These are phyloP conservation scores for Calephelis virginiensis DNA, from an alignment of 1,140 invertebrate species.

Conservation along the genomic window DNA sequence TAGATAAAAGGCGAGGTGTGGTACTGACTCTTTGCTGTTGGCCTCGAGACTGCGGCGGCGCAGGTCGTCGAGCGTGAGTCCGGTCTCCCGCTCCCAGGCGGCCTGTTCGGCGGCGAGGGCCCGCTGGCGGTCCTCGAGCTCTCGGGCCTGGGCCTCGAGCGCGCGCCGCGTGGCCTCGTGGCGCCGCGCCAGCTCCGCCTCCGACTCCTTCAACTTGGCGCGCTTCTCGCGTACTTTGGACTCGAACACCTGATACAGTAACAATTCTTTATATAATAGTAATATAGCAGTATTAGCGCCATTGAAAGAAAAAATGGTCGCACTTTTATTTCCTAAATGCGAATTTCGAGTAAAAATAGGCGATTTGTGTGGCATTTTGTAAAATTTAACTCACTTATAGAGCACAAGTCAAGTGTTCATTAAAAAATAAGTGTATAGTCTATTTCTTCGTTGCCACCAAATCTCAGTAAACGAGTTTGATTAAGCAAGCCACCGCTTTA, in stretches of 20 bases:
- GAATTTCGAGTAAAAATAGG: too few relatives aligned
- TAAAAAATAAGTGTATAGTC: too few relatives aligned
- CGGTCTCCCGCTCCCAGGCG: slow-evolving; percentile 93
- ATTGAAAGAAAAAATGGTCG: too few relatives aligned
- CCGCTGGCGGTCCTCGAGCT: slow-evolving; percentile 93
- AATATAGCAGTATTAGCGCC: too few relatives aligned
- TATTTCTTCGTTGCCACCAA: too few relatives aligned
- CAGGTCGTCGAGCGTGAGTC: slow-evolving; percentile 91
- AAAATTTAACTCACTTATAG: too few relatives aligned
- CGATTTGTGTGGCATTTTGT: too few relatives aligned
- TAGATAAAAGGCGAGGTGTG: background rate
- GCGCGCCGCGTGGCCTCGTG: slow-evolving; percentile 82
- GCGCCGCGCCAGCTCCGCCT: slow-evolving; percentile 86
- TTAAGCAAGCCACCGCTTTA: too few relatives aligned
- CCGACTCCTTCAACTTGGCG: slow-evolving; percentile 95
- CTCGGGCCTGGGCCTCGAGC: slow-evolving; percentile 92
- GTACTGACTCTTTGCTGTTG: slow-evolving; percentile 90
- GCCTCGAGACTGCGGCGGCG: slow-evolving; percentile 90
- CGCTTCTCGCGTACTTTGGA: slow-evolving; percentile 95
- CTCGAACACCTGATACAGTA: slow-evolving; percentile 78
- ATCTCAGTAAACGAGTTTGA: too few relatives aligned
- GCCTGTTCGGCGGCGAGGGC: slow-evolving; percentile 92
- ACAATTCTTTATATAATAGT: background rate
- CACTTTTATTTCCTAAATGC: too few relatives aligned
- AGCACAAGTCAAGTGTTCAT: too few relatives aligned